A percentile compares a stretch with the other conserved stretches of the same genome.
Evolutionary conservation across 1,140 invertebrate species (phyloP).

Genomic region (Vanessa atalanta): DNA sequence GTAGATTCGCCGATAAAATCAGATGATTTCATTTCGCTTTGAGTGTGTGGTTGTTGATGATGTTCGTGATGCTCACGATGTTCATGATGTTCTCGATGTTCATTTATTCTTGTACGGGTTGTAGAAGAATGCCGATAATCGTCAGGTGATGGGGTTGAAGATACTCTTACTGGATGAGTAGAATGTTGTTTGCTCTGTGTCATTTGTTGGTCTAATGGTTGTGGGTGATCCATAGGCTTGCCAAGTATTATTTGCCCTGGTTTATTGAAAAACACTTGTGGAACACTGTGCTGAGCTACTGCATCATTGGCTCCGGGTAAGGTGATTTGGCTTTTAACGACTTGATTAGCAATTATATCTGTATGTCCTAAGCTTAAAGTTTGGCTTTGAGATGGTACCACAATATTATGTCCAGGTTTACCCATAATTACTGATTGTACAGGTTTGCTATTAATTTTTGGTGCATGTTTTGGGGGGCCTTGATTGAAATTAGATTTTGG

Average conservation of each 20-base stretch:
- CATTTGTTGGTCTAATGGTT: slow-evolving; percentile 76
- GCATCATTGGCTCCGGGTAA: slow-evolving; percentile 59
- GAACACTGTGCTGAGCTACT: slow-evolving; percentile 57
- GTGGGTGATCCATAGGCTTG: slow-evolving; percentile 77
- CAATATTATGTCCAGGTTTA: slow-evolving; percentile 54
- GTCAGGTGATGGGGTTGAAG: slow-evolving; percentile 46
- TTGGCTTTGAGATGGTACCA: slow-evolving; percentile 56
- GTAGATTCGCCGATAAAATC: slow-evolving; percentile 78
- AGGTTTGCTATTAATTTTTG: slow-evolving; percentile 42
- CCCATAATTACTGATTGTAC: slow-evolving; percentile 59
- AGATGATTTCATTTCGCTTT: slow-evolving; percentile 73
- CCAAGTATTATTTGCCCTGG: slow-evolving; percentile 78
- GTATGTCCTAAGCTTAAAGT: slow-evolving; percentile 74
- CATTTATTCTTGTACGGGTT: slow-evolving; percentile 31
- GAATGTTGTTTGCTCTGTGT: slow-evolving; percentile 60
- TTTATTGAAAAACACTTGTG: slow-evolving; percentile 60
- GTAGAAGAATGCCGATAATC: slow-evolving; percentile 44
- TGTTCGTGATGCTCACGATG: slow-evolving; percentile 37
- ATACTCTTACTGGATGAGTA: slow-evolving; percentile 37
- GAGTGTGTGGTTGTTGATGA: slow-evolving; percentile 35
- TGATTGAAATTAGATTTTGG: slow-evolving; percentile 55
- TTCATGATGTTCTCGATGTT: slow-evolving; percentile 42
- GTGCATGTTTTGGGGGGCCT: slow-evolving; percentile 42
- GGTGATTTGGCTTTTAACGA: slow-evolving; percentile 76
- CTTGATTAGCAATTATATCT: slow-evolving; percentile 77